phyloP scores from a whole-genome alignment of 2,888 invertebrate genomes.

The Himalopsyche tibetana region DNA sequence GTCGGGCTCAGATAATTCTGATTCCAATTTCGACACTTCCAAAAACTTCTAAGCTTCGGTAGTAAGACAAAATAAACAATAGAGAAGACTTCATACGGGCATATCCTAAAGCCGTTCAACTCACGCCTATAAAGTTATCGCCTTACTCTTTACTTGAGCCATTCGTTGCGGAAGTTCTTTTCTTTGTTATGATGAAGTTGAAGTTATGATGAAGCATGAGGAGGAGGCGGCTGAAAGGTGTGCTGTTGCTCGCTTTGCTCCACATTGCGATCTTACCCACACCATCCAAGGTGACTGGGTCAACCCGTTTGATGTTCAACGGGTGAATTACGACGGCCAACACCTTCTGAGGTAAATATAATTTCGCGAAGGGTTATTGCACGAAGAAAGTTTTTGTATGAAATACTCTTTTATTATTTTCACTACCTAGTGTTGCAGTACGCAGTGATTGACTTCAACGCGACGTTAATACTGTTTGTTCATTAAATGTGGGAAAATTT shows the following conservation, averaged over 20 bases:
- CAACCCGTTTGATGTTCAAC: slow-evolving; percentile 2
- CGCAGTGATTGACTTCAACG: too few species aligned
- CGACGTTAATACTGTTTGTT: too few species aligned
- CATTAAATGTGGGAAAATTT: too few species aligned
- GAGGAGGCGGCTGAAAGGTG: neutral
- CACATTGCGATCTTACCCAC: slow-evolving; percentile 23
- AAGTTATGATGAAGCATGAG: slow-evolving; percentile 22
- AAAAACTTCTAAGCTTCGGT: too few species aligned
- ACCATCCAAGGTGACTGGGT: slow-evolving; percentile 41
- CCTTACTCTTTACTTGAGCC: slow-evolving; percentile 3
- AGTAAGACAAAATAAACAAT: too few species aligned
- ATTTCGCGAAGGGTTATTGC: neutral
- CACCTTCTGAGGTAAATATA: slow-evolving; percentile 4
- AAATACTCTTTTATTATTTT: too few species aligned
- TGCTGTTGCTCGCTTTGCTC: slow-evolving; percentile 12
- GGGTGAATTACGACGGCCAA: neutral
- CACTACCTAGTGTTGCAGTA: too few species aligned
- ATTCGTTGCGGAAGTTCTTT: slow-evolving; percentile 35
- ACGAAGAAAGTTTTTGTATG: neutral
- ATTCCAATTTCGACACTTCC: too few species aligned
- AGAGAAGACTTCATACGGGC: neutral
- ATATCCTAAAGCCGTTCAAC: neutral
- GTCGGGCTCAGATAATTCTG: too few species aligned
- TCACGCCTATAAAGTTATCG: neutral
- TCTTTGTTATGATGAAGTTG: slow-evolving; percentile 38